phyloP scores from a whole-genome alignment of 2,113 vertebrate species.

The Ascaphus truei region DNA sequence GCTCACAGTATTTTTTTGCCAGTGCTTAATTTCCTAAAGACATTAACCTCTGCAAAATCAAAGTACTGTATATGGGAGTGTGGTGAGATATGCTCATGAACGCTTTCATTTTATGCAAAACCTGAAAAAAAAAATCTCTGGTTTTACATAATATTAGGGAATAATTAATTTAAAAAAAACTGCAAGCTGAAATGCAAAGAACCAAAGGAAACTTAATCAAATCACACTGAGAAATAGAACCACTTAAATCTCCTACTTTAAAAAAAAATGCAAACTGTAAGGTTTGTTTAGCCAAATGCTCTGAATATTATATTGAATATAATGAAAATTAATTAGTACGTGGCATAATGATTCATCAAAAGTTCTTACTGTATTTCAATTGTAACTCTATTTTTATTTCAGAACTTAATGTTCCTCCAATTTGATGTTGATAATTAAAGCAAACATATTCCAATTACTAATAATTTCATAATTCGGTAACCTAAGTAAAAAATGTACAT shows the following conservation, averaged over 20 bases:
- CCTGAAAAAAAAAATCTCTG: conserved; percentile 22
- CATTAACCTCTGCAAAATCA: conserved; percentile 19
- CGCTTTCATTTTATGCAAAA: conserved; percentile 30
- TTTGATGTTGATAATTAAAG: no score
- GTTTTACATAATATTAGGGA: conserved; percentile 27
- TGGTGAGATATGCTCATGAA: conserved; percentile 19
- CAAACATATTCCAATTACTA: no score
- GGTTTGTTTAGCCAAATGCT: not conserved
- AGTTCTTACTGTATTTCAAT: no score
- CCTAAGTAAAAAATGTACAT: no score
- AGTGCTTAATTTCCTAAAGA: conserved; percentile 1
- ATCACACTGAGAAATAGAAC: conserved; percentile 9
- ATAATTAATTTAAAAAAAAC: conserved; percentile 28
- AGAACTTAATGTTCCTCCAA: no score
- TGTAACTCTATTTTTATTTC: no score
- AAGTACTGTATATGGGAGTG: conserved; percentile 1
- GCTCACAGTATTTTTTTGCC: not conserved
- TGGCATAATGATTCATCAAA: no score
- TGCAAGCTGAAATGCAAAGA: not conserved
- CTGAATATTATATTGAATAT: not conserved
- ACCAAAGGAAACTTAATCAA: conserved; percentile 24
- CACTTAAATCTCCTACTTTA: conserved; percentile 12
- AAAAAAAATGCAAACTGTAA: conserved; percentile 9
- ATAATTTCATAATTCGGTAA: no score
- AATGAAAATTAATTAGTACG: no score